Percentiles rank a stretch among this genome's conserved stretches.
These are phyloP conservation scores for Ornithoptera priamus DNA, from an alignment of 2,888 invertebrate species.

Conservation along the genomic window DNA sequence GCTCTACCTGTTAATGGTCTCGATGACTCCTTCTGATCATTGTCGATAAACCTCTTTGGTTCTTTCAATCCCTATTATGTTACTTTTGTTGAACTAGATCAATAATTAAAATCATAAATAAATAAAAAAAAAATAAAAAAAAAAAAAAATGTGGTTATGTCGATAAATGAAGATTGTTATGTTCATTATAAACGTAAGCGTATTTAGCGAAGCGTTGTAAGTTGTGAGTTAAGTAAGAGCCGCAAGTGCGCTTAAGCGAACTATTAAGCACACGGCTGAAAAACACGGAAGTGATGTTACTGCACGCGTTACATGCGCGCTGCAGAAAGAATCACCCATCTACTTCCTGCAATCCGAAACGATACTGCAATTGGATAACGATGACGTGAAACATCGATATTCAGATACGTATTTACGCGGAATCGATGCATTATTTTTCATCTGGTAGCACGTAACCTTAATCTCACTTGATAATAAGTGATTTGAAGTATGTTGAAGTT, in stretches of 20 bases:
- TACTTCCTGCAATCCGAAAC: slow-evolving; percentile 24
- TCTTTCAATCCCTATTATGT: too few relatives aligned
- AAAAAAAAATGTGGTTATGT: not conserved
- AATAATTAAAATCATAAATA: too few relatives aligned
- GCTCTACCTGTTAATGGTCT: too few relatives aligned
- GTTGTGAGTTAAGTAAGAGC: slow-evolving; percentile 3
- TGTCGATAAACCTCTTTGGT: too few relatives aligned
- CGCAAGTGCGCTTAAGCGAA: not conserved
- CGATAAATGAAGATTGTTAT: not conserved
- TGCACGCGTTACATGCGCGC: slow-evolving; percentile 10
- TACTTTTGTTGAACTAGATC: too few relatives aligned
- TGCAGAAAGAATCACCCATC: slow-evolving; percentile 20
- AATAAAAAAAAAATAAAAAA: too few relatives aligned
- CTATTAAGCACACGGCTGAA: not conserved
- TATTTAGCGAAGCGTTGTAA: not conserved
- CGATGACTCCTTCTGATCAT: too few relatives aligned
- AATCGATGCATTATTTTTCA: too few relatives aligned
- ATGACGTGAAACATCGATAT: slow-evolving; percentile 4
- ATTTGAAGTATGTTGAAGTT: too few relatives aligned
- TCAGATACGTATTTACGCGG: too few relatives aligned
- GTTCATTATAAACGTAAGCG: not conserved
- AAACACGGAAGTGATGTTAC: slow-evolving; percentile 26
- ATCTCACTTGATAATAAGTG: too few relatives aligned
- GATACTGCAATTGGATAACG: slow-evolving; percentile 24
- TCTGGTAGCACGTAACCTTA: too few relatives aligned